These are phyloP conservation scores for Acyrthosiphon pisum DNA, from an alignment of 1,140 invertebrate genomes.

Conservation along the genomic window DNA sequence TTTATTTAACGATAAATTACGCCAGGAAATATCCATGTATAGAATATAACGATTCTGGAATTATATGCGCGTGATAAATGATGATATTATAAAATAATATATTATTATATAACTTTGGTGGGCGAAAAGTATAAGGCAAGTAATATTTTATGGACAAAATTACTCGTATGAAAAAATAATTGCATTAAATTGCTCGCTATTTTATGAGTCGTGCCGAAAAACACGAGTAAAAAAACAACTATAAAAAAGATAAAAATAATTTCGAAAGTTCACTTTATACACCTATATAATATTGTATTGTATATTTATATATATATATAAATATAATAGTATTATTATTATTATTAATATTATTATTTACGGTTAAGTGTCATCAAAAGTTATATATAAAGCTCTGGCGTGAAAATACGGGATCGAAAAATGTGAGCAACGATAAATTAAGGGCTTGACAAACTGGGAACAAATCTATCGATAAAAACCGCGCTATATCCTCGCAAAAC, in stretches of 20 bases:
- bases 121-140: background rate
- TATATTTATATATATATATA: background rate
- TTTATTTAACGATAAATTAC: background rate
- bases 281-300: background rate
- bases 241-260: slow-evolving; percentile 28
- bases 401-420: background rate
- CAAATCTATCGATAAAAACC: background rate
- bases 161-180: slow-evolving; percentile 39
- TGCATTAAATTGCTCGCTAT: slow-evolving; percentile 5
- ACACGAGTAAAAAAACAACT: background rate
- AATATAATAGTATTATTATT: background rate
- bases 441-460: background rate
- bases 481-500: background rate
- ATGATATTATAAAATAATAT: slow-evolving; percentile 20
- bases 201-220: background rate
- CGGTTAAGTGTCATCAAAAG: slow-evolving; percentile 29
- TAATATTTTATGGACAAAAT: slow-evolving; percentile 33
- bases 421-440: background rate
- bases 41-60: background rate
- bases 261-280: slow-evolving; percentile 15
- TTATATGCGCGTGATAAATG: background rate
- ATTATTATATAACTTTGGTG: background rate
- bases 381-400: background rate
- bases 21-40: background rate
- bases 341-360: slow-evolving; percentile 13